phyloP scores from a whole-genome alignment of 2,888 invertebrate species.

The Ectropis crepuscularia region DNA sequence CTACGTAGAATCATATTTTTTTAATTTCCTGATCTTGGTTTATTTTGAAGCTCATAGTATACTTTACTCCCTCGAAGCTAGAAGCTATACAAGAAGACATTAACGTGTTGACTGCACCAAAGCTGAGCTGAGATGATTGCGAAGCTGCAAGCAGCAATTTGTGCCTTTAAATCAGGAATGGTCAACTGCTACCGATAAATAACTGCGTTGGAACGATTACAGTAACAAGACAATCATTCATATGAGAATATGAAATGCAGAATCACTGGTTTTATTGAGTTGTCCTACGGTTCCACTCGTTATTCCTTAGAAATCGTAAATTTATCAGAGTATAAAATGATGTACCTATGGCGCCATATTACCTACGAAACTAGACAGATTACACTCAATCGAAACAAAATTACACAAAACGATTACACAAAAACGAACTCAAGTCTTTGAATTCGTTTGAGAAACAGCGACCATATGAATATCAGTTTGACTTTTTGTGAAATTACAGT shows the following conservation, averaged over 20 bases:
- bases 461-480: no score
- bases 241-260: conserved; percentile 50
- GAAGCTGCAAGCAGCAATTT: conserved; percentile 73
- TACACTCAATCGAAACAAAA: no score
- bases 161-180: conserved; percentile 77
- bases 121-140: conserved; percentile 64
- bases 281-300: conserved; percentile 37
- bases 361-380: no score
- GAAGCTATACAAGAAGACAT: conserved; percentile 37
- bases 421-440: no score
- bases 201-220: conserved; percentile 71
- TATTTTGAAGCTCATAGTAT: not conserved
- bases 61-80: conserved; percentile 10
- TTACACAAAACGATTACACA: no score
- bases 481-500: no score
- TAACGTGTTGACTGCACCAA: conserved; percentile 49
- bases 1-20: no score
- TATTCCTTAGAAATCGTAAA: no score
- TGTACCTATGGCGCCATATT: no score
- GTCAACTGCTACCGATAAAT: conserved; percentile 79
- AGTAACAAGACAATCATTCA: conserved; percentile 69
- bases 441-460: no score
- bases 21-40: not conserved
- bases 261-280: conserved; percentile 58
- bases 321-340: no score